These are phyloP conservation scores for Cantharis rufa DNA, from an alignment of 2,888 invertebrate genomes.

Conservation along the genomic window DNA sequence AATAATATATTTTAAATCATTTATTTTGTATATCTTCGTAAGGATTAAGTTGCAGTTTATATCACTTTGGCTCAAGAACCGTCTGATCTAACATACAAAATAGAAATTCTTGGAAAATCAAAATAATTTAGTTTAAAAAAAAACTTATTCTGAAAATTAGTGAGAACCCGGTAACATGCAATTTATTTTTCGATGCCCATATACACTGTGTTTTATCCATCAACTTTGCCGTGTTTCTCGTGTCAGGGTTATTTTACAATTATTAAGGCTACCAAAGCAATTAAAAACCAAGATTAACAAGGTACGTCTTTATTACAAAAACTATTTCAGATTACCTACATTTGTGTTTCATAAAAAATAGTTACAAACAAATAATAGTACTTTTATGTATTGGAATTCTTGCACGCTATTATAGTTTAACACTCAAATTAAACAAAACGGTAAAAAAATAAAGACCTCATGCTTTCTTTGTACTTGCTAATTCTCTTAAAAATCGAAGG, in stretches of 20 bases:
- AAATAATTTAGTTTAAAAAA: too few species aligned
- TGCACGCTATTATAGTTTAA: background rate
- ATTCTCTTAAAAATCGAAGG: slow-evolving; percentile 83
- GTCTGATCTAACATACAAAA: too few species aligned
- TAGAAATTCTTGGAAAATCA: too few species aligned
- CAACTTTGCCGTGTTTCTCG: too few species aligned
- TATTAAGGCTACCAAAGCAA: too few species aligned
- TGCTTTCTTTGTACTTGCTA: slow-evolving; percentile 61
- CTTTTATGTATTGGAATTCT: background rate
- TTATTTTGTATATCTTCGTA: background rate
- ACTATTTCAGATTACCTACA: background rate
- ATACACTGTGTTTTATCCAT: too few species aligned
- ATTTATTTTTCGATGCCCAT: too few species aligned
- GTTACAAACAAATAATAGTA: background rate
- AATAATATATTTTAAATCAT: background rate
- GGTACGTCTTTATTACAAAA: background rate
- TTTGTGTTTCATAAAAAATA: background rate
- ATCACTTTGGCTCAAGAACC: background rate
- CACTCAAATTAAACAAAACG: background rate
- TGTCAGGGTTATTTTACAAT: too few species aligned
- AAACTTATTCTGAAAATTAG: too few species aligned
- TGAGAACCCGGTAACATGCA: too few species aligned
- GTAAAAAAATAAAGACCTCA: background rate
- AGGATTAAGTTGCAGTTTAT: background rate
- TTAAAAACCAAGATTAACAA: background rate